Evolutionary conservation across 2,113 vertebrate species (phyloP).

Genomic region (Limnothrissa miodon): DNA sequence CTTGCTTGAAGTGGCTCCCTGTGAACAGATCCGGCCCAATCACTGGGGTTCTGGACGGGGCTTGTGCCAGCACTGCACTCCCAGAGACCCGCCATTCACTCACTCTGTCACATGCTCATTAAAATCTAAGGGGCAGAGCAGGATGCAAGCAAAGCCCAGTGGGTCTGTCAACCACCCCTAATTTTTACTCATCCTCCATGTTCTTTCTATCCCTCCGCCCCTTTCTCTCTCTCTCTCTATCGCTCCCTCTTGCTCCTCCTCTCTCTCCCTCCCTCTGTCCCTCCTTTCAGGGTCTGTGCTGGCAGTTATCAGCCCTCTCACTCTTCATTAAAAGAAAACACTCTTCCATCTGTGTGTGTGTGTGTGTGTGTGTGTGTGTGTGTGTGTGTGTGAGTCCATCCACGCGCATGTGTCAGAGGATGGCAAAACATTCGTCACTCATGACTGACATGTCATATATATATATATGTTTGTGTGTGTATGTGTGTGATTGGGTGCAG

Average conservation of each 20-base stretch:
- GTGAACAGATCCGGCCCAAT: not conserved
- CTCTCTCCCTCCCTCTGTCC: not conserved
- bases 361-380: conserved; percentile 35
- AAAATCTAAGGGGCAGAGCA: not conserved
- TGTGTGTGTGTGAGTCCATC: no score
- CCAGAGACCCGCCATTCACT: conserved; percentile 23
- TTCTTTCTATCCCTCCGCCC: conserved; percentile 16
- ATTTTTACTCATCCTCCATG: not conserved
- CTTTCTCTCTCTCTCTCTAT: not conserved
- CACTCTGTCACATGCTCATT: not conserved
- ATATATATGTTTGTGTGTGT: not conserved
- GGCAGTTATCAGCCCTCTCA: not conserved
- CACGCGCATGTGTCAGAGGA: conserved; percentile 19
- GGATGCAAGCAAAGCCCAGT: not conserved
- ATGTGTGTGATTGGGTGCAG: not conserved
- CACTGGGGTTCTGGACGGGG: not conserved
- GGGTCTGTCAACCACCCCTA: not conserved
- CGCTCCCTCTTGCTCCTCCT: conserved; percentile 22
- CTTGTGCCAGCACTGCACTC: not conserved
- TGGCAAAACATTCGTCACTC: conserved; percentile 39
- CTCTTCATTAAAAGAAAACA: not conserved
- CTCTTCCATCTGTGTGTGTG: conserved; percentile 7
- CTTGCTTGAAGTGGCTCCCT: not conserved
- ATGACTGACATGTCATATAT: conserved; percentile 42
- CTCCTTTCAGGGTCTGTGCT: not conserved